Base-by-base conservation (phyloP, 2,888 invertebrate species). In the Lissocephala sabroskyi region DNA sequence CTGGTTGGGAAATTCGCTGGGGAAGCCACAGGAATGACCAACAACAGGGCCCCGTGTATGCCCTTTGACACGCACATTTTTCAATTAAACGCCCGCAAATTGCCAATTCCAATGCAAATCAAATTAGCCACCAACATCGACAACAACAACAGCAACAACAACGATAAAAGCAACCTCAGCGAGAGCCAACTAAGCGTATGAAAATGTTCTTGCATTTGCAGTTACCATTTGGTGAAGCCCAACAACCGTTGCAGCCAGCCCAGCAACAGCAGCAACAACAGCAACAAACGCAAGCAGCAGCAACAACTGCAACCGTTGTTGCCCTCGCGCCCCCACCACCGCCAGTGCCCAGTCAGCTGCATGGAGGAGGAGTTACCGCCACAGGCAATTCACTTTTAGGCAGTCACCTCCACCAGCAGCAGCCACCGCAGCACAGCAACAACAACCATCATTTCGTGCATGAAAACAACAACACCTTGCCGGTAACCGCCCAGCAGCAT, bases 191-290 rank as follows among this genome's bases (percentile, higher is more conserved):
- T 30, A 40, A 9, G 29, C 1, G 29, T 13, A 33, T 17, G 1
- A 39, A 52, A 56, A 56, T 43, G 49, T 59, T 51, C 10, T 23
- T 52, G 36, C 43, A n/a, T 36, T 52, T 49, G 32, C 60, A 80
- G 80, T 62, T 78, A 61, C 67, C 70, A 59, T 80, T 81, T 51
- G 60, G 59, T 58, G 80, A 80, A 68, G 64, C 67, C 57, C 78
- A 68, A 64, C 80, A 79, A 60, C 65, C 65, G 65, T 58, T 59
- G 41, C 64, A 62, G 39, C 67, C 61, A 41, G 51, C 44, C 33
- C 55, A 55, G 32, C 68, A 45, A 17, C 58, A 49, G 13, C 53
- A 59, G 10, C 43, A 48, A 13, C 43, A 54, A 17, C 58, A 49
- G 39, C 61, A 49, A 40, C 52, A 48, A 13, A 49, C 48, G 30